Evolutionary conservation across 2,888 invertebrate genomes (phyloP), one percentile per base, ranked within the genome.

Genomic region (Stenichneumon culpator): DNA sequence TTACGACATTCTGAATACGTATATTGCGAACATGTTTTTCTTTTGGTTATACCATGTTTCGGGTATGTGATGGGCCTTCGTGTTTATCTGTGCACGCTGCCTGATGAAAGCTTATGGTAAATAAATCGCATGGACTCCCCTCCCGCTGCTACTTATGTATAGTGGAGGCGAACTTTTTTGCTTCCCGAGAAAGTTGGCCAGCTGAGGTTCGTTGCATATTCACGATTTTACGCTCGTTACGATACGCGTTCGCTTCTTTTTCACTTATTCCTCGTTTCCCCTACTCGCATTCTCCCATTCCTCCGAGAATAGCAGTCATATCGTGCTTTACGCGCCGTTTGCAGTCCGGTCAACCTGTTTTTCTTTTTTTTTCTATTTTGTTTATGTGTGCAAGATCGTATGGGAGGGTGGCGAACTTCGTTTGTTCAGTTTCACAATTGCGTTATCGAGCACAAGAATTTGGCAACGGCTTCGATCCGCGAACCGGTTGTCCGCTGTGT

Each of bases 181-280:
- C 57, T 60, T 44, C 52, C 7, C 65, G 44, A 47, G 60, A 75
- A 77, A 82, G 72, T 47, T 85, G 32, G 50, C 75, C 75, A 44
- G 79, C 72, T 79, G 82, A 80, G 52, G 81, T 73, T 82, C 50
- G 79, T 68, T 82, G 85, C 85, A 85, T 82, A 85, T 85, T 85
- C 77, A 82, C 82, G 75, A 72, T 75, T 77, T 73, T 82, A 72
- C 68, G 77, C 77, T 75, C 82, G 77, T 79, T 82, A 80, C 79
- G 79, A 79, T 65, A 69, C 54, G 60, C 60, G 7, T 74, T 39
- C 69, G 44, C 73, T 68, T 47, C 79, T 57, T 79, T 79, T 74
- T 57, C 68, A 52, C 50, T 73, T 74, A 74, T 82, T 69, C 70
- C 79, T 50, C 28, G 54, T 57, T 50, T 65, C 69, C 65, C 63